These are phyloP conservation scores for Porites evermanni DNA, from an alignment of 92 coral and sea anemone genomes.

Conservation along the genomic window DNA sequence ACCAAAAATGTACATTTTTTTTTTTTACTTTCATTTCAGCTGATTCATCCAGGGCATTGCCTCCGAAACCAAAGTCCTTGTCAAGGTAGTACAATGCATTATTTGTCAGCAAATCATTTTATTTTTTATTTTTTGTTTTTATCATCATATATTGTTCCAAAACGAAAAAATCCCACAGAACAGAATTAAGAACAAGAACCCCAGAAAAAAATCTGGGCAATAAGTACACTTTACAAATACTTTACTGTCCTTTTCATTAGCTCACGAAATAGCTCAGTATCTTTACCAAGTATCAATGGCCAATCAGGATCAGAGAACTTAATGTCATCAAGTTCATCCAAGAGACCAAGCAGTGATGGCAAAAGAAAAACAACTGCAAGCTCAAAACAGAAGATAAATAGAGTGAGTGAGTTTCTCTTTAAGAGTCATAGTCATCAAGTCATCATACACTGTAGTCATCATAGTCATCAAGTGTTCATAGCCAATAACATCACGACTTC, in stretches of 20 bases:
- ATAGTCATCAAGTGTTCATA: too few relatives aligned
- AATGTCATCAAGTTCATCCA: slow-evolving; percentile 65
- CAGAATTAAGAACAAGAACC: too few relatives aligned
- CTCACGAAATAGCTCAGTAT: slow-evolving; percentile 82
- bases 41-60: slow-evolving; percentile 70
- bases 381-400: slow-evolving; percentile 39
- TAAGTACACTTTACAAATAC: not conserved
- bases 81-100: slow-evolving; percentile 56
- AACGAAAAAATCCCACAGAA: too few relatives aligned
- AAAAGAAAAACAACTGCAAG: slow-evolving; percentile 74
- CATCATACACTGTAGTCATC: too few relatives aligned
- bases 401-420: slow-evolving; percentile 8
- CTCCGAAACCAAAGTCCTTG: slow-evolving; percentile 79
- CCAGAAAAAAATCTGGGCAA: too few relatives aligned
- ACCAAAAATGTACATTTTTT: not conserved
- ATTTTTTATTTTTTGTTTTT: not conserved
- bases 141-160: not conserved
- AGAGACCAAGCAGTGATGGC: slow-evolving; percentile 95
- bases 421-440: too few relatives aligned
- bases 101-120: not conserved
- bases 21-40: slow-evolving; percentile 53
- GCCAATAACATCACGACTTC: too few relatives aligned
- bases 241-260: slow-evolving; percentile 30
- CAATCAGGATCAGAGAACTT: slow-evolving; percentile 55
- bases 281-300: slow-evolving; percentile 88